Evolutionary conservation across 2,797 vertebrate genomes (phyloP).

Genomic region (Balearica regulorum): DNA sequence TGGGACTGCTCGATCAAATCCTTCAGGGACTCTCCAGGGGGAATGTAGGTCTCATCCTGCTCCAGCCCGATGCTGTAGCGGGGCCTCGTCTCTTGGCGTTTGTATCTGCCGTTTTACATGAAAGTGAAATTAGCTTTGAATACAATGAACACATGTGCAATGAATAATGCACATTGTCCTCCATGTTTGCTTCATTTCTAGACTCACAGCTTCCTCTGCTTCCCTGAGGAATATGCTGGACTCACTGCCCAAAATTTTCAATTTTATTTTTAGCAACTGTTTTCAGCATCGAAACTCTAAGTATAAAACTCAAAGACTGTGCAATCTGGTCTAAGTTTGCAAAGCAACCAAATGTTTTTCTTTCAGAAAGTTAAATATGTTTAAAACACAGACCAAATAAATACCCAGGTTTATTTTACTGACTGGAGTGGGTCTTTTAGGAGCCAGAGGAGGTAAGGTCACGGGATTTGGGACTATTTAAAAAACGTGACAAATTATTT

Average conservation of each 20-base stretch:
- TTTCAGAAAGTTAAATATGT: not conserved
- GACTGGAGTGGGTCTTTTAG: not conserved
- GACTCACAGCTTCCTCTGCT: not conserved
- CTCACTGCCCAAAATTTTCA: not conserved
- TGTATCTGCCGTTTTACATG: constrained; percentile 76
- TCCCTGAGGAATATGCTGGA: not conserved
- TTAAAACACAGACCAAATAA: not conserved
- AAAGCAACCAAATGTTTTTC: not conserved
- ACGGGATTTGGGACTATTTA: not conserved
- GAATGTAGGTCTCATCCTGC: constrained; percentile 91
- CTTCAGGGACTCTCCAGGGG: constrained; percentile 87
- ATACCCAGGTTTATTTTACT: not conserved
- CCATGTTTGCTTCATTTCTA: not conserved
- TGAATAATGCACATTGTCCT: not conserved
- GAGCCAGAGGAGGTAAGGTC: not conserved
- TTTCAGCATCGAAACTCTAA: not conserved
- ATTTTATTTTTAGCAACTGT: not conserved
- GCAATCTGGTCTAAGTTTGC: not conserved
- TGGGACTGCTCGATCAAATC: constrained; percentile 93
- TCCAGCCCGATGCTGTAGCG: constrained; percentile 91
- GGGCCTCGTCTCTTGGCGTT: constrained; percentile 83
- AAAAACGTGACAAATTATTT: not conserved
- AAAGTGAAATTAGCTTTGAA: not conserved
- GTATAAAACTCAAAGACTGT: not conserved
- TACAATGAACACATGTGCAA: not conserved